phyloP scores from a whole-genome alignment of 1,140 invertebrate species.

The Armadillidium nasatum region DNA sequence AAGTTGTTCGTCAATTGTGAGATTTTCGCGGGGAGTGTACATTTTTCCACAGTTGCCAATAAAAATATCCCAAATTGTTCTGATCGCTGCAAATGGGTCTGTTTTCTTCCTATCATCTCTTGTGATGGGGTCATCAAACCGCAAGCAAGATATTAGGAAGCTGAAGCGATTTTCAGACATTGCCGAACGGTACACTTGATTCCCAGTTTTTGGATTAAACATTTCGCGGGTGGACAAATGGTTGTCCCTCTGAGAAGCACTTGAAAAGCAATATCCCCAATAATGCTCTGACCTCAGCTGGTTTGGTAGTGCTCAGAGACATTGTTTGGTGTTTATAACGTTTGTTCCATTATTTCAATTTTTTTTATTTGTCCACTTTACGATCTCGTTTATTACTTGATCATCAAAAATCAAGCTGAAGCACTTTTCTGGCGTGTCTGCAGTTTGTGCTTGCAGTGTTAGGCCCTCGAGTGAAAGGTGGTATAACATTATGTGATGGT shows the following conservation, averaged over 20 bases:
- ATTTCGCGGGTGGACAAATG: slow-evolving; percentile 24
- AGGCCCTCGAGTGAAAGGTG: not conserved
- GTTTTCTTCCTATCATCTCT: slow-evolving; percentile 29
- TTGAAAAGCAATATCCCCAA: slow-evolving; percentile 22
- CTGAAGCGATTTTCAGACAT: slow-evolving; percentile 28
- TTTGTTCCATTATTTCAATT: slow-evolving; percentile 1
- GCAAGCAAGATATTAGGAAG: slow-evolving; percentile 27
- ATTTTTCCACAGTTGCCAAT: slow-evolving; percentile 25
- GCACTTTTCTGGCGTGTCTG: slow-evolving; percentile 14
- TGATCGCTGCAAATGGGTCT: slow-evolving; percentile 44
- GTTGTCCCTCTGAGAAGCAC: slow-evolving; percentile 13
- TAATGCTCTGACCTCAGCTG: slow-evolving; percentile 23
- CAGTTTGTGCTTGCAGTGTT: not conserved
- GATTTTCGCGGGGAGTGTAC: slow-evolving; percentile 27
- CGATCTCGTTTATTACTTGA: slow-evolving; percentile 5
- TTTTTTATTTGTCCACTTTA: slow-evolving; percentile 26
- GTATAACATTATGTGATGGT: not conserved
- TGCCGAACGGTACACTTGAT: slow-evolving; percentile 19
- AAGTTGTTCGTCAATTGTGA: slow-evolving; percentile 33
- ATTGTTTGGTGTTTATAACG: slow-evolving; percentile 10
- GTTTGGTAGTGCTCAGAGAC: slow-evolving; percentile 8
- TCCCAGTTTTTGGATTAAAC: slow-evolving; percentile 11
- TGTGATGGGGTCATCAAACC: slow-evolving; percentile 46
- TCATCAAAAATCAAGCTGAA: slow-evolving; percentile 23
- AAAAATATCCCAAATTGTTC: slow-evolving; percentile 43